These are phyloP conservation scores for Diorhabda carinulata DNA, from an alignment of 1,140 invertebrate genomes.

Conservation along the genomic window DNA sequence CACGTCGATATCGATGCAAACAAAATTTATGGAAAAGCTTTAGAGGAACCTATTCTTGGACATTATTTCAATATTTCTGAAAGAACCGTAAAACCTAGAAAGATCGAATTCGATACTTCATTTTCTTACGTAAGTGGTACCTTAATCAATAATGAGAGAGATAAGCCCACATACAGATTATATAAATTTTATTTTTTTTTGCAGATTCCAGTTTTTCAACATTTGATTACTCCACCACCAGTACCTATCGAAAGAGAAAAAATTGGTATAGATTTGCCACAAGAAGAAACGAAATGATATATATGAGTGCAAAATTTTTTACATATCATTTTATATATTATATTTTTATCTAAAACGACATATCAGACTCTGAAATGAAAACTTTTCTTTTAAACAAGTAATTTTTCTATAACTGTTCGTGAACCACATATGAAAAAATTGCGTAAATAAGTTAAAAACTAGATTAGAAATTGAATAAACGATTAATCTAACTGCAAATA, in stretches of 20 bases:
- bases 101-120: constrained; percentile 42
- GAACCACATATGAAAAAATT: too few relatives aligned
- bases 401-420: too few relatives aligned
- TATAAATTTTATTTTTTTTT: constrained; percentile 4
- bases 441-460: too few relatives aligned
- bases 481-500: too few relatives aligned
- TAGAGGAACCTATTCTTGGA: constrained; percentile 43
- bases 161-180: neutral
- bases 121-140: constrained; percentile 40
- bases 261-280: neutral
- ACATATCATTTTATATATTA: too few relatives aligned
- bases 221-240: constrained; percentile 36
- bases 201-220: constrained; percentile 43
- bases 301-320: too few relatives aligned
- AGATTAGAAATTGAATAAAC: too few relatives aligned
- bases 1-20: constrained; percentile 32
- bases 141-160: too few relatives aligned
- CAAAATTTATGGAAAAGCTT: constrained; percentile 42
- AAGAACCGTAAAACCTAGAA: constrained; percentile 35
- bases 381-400: too few relatives aligned
- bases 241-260: neutral
- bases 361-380: too few relatives aligned
- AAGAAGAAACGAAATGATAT: neutral
- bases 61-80: constrained; percentile 39
- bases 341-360: too few relatives aligned